These are phyloP conservation scores for Phataginus tetradactyla DNA, from an alignment of 2,797 vertebrate genomes.

Conservation along the genomic window DNA sequence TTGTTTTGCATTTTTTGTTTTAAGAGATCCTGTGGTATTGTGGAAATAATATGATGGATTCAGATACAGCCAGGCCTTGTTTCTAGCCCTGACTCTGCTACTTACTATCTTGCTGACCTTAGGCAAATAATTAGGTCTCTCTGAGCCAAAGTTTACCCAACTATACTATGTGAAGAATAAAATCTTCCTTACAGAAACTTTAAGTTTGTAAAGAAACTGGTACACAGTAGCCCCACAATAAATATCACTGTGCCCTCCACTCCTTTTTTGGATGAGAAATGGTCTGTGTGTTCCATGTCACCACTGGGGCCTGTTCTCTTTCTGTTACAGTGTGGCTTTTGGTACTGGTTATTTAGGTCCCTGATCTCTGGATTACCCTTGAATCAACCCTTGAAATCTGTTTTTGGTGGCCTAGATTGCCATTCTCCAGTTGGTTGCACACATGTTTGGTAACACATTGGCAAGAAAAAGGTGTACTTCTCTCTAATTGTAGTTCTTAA, in stretches of 20 bases:
- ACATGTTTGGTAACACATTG: neutral
- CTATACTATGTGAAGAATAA: neutral
- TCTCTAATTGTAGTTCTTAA: neutral
- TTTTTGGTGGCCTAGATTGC: neutral
- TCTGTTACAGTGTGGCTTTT: neutral
- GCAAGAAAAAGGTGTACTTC: neutral
- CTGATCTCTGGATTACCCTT: conserved; percentile 12
- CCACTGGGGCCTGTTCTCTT: neutral
- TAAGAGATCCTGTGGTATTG: neutral
- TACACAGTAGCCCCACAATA: neutral
- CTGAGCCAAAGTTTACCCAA: conserved; percentile 4
- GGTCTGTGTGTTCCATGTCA: neutral
- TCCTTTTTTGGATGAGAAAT: neutral
- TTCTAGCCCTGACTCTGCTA: conserved; percentile 1
- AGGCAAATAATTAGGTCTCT: neutral
- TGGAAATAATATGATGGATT: neutral
- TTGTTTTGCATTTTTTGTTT: neutral
- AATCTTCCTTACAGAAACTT: neutral
- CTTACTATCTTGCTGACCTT: neutral
- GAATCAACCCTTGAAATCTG: conserved; percentile 25
- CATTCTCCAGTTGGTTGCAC: neutral
- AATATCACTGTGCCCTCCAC: neutral
- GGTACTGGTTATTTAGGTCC: neutral
- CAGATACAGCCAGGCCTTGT: neutral
- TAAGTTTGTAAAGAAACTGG: neutral